phyloP scores from a whole-genome alignment of 1,140 invertebrate species.

The Drosophila ironensis region DNA sequence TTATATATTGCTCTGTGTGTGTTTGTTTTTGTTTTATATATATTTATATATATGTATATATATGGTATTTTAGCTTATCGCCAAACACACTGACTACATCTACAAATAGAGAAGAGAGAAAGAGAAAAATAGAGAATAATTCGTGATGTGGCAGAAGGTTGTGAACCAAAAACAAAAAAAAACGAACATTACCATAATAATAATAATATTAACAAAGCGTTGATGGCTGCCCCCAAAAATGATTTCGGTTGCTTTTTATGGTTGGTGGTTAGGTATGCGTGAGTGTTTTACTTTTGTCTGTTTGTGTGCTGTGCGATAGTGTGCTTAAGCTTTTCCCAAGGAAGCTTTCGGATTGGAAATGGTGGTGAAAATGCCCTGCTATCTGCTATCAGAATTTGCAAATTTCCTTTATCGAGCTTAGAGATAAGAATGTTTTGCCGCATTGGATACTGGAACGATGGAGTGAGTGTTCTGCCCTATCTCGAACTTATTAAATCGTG shows the following conservation, averaged over 20 bases:
- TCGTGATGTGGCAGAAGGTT: constrained; percentile 59
- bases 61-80: constrained; percentile 84
- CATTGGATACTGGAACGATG: no score
- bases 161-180: constrained; percentile 28
- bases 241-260: constrained; percentile 26
- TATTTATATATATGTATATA: constrained; percentile 58
- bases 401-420: constrained; percentile 7
- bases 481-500: no score
- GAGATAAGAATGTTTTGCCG: background rate
- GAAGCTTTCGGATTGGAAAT: background rate
- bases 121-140: constrained; percentile 61
- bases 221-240: constrained; percentile 15
- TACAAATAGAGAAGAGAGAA: constrained; percentile 85
- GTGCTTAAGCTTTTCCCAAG: constrained; percentile 18
- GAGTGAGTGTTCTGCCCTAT: no score
- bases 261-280: constrained; percentile 26
- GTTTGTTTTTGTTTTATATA: constrained; percentile 48
- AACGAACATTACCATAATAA: constrained; percentile 14
- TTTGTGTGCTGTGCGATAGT: constrained; percentile 12
- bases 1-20: constrained; percentile 52
- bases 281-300: background rate
- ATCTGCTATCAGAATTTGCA: background rate
- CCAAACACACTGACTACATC: constrained; percentile 91
- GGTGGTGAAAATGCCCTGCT: background rate
- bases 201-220: constrained; percentile 33